A percentile compares a stretch with the other conserved stretches of the same genome.
Evolutionary conservation across 2,797 vertebrate genomes (phyloP).

Genomic region (Schizopygopsis pylzovi): DNA sequence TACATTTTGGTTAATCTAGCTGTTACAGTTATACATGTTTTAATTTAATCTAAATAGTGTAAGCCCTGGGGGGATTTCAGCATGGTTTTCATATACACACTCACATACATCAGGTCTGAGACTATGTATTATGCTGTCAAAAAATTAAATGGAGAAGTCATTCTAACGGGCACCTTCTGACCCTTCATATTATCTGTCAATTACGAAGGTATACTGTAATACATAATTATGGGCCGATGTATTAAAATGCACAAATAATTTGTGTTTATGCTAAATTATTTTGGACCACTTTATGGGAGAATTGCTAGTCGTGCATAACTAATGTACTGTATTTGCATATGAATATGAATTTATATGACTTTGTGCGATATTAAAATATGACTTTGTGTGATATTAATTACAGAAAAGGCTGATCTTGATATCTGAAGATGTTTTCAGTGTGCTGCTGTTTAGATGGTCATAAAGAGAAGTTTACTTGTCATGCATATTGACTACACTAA

Average conservation of each 20-base stretch:
- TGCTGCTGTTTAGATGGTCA: conserved; percentile 14
- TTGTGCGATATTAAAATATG: background rate
- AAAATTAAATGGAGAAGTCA: conserved; percentile 99
- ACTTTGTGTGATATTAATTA: conserved; percentile 42
- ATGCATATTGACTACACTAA: conserved; percentile 66
- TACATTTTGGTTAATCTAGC: background rate
- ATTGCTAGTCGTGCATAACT: conserved; percentile 77
- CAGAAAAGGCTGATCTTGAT: conserved; percentile 36
- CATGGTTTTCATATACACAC: conserved; percentile 77
- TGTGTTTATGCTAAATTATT: conserved; percentile 86
- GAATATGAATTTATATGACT: too few species aligned
- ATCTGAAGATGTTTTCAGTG: conserved; percentile 18
- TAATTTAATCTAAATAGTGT: conserved; percentile 32
- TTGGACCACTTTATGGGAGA: conserved; percentile 75
- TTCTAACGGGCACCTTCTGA: conserved; percentile 98
- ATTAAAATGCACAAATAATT: conserved; percentile 98
- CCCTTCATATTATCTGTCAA: conserved; percentile 99
- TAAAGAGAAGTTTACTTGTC: conserved; percentile 69
- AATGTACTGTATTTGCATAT: conserved; percentile 60
- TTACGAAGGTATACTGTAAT: conserved; percentile 98
- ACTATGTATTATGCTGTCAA: conserved; percentile 93
- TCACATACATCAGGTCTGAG: conserved; percentile 82
- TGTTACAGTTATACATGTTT: background rate
- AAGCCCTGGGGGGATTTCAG: conserved; percentile 61
- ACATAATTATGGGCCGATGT: conserved; percentile 97